Evolutionary conservation across 92 coral and sea anemone genomes (phyloP).

Genomic region (Siderastrea radians): DNA sequence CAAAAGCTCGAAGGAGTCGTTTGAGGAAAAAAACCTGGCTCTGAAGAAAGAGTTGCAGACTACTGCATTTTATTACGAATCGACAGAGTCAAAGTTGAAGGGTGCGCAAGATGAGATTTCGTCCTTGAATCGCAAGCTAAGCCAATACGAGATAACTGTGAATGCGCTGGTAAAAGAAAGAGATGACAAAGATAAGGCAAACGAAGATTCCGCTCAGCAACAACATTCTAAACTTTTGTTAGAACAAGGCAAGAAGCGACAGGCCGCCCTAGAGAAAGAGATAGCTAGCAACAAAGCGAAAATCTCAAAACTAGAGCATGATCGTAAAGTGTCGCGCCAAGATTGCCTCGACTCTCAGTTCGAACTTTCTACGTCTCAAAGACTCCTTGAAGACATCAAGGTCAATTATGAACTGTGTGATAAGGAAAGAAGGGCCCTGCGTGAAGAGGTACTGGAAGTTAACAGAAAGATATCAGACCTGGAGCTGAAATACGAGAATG

Average conservation of each 20-base stretch:
- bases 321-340: constrained; percentile 87
- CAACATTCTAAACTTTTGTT: constrained; percentile 21
- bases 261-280: constrained; percentile 83
- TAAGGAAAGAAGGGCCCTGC: constrained; percentile 77
- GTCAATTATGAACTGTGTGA: constrained; percentile 73
- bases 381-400: constrained; percentile 86
- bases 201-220: constrained; percentile 17
- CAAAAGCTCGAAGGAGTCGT: constrained; percentile 63
- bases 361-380: constrained; percentile 80
- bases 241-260: constrained; percentile 69
- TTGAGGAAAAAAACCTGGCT: constrained; percentile 80
- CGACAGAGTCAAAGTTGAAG: constrained; percentile 69
- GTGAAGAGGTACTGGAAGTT: constrained; percentile 78
- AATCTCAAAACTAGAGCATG: constrained; percentile 85
- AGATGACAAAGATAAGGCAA: constrained; percentile 38
- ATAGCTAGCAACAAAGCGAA: constrained; percentile 80
- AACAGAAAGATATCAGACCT: constrained; percentile 83
- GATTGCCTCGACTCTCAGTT: constrained; percentile 86
- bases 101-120: constrained; percentile 77
- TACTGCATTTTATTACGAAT: constrained; percentile 73
- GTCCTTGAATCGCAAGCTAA: constrained; percentile 67
- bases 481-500: constrained; percentile 91
- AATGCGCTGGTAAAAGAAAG: constrained; percentile 63
- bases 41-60: constrained; percentile 86
- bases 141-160: constrained; percentile 79